Evolutionary conservation across 2,888 invertebrate genomes (phyloP).

Genomic region (Conistra vaccinii): DNA sequence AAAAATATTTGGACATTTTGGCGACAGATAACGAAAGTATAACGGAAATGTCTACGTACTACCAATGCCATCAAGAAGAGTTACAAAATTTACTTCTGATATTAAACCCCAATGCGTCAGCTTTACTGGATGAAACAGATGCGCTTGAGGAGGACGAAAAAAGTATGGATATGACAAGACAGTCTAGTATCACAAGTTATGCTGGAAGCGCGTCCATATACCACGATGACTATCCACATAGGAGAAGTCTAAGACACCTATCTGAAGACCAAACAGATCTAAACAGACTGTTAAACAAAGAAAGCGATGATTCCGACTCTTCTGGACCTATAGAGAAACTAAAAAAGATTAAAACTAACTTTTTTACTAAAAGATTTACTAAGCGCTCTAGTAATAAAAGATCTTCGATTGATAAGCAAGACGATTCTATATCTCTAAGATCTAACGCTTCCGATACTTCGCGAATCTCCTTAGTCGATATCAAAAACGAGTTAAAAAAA

Average conservation of each 20-base stretch:
- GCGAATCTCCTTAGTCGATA: constrained; percentile 83
- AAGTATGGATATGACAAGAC: constrained; percentile 76
- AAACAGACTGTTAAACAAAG: constrained; percentile 89
- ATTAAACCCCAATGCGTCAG: constrained; percentile 82
- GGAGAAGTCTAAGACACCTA: constrained; percentile 82
- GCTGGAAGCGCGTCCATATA: constrained; percentile 82
- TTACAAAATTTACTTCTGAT: constrained; percentile 82
- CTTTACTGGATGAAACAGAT: constrained; percentile 83
- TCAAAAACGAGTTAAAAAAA: constrained; percentile 85
- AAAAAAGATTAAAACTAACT: constrained; percentile 91
- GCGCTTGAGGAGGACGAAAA: constrained; percentile 84
- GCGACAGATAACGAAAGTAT: constrained; percentile 87
- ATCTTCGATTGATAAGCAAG: constrained; percentile 83
- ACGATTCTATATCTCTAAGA: constrained; percentile 89
- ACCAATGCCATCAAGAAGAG: constrained; percentile 85
- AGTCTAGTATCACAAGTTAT: constrained; percentile 80
- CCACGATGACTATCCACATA: constrained; percentile 82
- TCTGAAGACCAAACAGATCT: constrained; percentile 86
- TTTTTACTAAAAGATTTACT: constrained; percentile 92
- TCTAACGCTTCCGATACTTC: constrained; percentile 89
- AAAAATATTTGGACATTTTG: constrained; percentile 92
- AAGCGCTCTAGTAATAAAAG: constrained; percentile 84
- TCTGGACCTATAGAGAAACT: constrained; percentile 89
- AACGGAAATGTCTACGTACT: constrained; percentile 84
- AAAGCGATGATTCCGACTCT: constrained; percentile 84